Evolutionary conservation across 2,113 vertebrate species (phyloP), one percentile per base, ranked within the genome.

Genomic region (Ranitomeya imitator): DNA sequence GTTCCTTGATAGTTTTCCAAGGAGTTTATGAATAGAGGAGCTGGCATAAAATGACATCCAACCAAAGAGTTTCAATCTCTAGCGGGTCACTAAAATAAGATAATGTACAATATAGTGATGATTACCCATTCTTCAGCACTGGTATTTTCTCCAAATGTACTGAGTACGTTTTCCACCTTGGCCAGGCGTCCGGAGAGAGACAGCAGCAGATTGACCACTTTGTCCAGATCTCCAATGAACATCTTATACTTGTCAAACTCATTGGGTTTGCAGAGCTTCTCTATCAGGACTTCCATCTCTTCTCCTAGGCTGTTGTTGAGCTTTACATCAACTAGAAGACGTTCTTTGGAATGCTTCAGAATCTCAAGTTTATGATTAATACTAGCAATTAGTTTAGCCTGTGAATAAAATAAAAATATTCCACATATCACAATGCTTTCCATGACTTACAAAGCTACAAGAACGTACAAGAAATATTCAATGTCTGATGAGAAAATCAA

Each of bases 211-310:
- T 97, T 97, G 21, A 99, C 98, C 18, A 99, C 97, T 91, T 96
- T 97, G 92, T 99, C 98, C 93, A 98, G 91, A 90, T 99, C 98
- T 0, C 98, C 98, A 0, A 99, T 96, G 93, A 99, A 99, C 95
- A 98, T 96, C 94, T 92, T 95, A 94, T 97, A 99, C 93, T 99
- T 99, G 91, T 99, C 97, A 90, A 93, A 95, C 94, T 99, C 97
- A 0, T 97, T 99, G 77, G 96, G 91, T 90, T 96, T 99, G 93
- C 98, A 99, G 14, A 90, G 92, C 3, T 95, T 91, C 83, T 96
- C 94, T 85, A 99, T 95, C 91, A 97, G 82, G 0, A 90, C 91
- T 87, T 98, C 97, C 3, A 98, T 92, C 90, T 93, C 93, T 21
- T 93, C 92, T 7, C 96, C 97, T 0, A 98, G 92, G 12, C 93